Evolutionary conservation across 1,140 invertebrate genomes (phyloP).

Genomic region (Drosophila kurseongensis): DNA sequence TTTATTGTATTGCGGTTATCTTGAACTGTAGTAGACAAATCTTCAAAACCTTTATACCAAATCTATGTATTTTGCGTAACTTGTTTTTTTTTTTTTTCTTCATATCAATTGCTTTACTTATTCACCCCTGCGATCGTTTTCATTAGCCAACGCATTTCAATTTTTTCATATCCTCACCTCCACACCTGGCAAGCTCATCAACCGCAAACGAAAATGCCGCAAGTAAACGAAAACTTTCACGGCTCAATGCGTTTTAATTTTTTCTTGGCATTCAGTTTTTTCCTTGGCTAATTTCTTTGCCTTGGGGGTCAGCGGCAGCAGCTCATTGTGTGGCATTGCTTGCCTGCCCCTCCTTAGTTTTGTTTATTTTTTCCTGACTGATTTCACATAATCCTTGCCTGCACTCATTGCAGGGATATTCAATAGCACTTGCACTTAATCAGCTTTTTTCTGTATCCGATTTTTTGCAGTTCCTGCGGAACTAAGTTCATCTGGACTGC

Average conservation of each 20-base stretch:
- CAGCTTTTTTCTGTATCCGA: conserved; percentile 51
- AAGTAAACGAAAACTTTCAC: conserved; percentile 77
- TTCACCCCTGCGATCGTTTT: conserved; percentile 19
- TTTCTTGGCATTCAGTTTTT: conserved; percentile 53
- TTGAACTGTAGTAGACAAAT: no score
- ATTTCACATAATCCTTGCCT: conserved; percentile 58
- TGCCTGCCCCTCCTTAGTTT: conserved; percentile 13
- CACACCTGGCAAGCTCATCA: conserved; percentile 21
- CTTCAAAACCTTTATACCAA: no score
- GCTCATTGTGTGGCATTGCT: conserved; percentile 34
- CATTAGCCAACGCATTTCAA: conserved; percentile 20
- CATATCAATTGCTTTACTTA: background rate
- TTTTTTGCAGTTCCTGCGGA: conserved; percentile 77
- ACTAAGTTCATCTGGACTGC: conserved; percentile 63
- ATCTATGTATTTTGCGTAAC: no score
- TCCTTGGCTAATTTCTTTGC: conserved; percentile 48
- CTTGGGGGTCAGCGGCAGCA: conserved; percentile 14
- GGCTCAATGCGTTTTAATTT: conserved; percentile 78
- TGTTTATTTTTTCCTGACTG: conserved; percentile 61
- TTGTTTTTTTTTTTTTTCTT: background rate
- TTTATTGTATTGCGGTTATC: no score
- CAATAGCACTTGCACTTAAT: conserved; percentile 52
- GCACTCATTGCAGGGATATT: conserved; percentile 49
- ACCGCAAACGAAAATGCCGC: conserved; percentile 70
- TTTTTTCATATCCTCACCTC: conserved; percentile 4